Evolutionary conservation across 2,888 invertebrate species (phyloP).

Genomic region (Tiliacea citrago): DNA sequence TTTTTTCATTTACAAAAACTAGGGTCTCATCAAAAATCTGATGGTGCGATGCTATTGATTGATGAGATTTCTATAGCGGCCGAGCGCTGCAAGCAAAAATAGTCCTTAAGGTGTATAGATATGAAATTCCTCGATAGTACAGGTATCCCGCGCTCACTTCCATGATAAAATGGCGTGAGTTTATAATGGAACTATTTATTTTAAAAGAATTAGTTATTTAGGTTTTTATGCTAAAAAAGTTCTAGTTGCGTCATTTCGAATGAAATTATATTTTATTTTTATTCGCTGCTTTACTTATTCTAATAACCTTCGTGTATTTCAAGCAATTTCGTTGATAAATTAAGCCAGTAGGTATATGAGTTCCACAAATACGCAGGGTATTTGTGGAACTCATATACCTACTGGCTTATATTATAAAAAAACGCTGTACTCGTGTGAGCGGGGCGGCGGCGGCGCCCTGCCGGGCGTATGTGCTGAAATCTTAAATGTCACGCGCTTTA

Average conservation of each 20-base stretch:
- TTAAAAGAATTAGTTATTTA: not conserved
- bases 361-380: not conserved
- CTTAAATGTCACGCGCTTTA: slow-evolving; percentile 39
- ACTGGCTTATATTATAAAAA: not conserved
- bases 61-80: no score
- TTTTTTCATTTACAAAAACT: no score
- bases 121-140: no score
- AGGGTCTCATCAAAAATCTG: no score
- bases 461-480: slow-evolving; percentile 18
- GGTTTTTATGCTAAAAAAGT: not conserved
- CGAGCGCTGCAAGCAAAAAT: no score
- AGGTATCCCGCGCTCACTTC: not conserved
- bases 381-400: no score
- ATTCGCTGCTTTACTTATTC: not conserved
- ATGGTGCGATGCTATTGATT: no score
- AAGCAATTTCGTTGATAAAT: not conserved
- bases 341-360: not conserved
- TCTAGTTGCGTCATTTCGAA: not conserved
- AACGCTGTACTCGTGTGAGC: slow-evolving; percentile 1
- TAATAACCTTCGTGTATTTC: not conserved
- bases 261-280: not conserved
- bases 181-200: not conserved
- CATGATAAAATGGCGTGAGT: no score
- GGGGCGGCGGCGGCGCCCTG: not conserved
- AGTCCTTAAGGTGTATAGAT: no score